Evolutionary conservation across 2,113 vertebrate species (phyloP), one percentile per base, ranked within the genome.

Genomic region (Dicentrarchus labrax): DNA sequence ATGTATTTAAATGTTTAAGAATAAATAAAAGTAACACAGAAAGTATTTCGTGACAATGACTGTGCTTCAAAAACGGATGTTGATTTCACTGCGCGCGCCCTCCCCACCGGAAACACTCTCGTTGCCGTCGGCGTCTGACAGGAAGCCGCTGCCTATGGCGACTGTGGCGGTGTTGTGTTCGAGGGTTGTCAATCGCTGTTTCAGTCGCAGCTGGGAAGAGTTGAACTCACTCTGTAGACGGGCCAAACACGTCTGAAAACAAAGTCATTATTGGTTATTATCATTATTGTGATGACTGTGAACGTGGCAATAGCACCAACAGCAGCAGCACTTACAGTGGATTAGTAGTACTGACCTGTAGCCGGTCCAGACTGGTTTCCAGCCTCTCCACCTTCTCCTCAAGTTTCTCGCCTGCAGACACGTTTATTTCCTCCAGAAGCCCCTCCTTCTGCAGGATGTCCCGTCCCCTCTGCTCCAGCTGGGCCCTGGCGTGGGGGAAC

Each of bases 401-500:
- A 4, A 96, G 11, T 0, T 95, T 92, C 70, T 94, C 95, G 45
- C 92, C 95, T 21, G 19, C 90, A 67, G 92, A 95, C n/a, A 96
- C 93, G 19, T 90, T 95, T 2, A 94, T 91, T 82, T 99, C 97
- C 78, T 99, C 98, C 83, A 99, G 91, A 41, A 99, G 92, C n/a
- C 98, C 98, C 90, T 99, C 98, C 85, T 99, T 99, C 82, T 90
- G 94, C n/a, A 99, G 94, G 78, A 99, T 99, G 91, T 99, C 97
- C 61, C 96, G 91, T 41, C 98, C 98, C 60, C 97, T 95, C 86
- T 98, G 97, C 88, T 99, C 98, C 86, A 99, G 93, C 85, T 97
- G 94, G 53, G 94, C 96, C 93, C 97, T 97, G 86, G 98, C 98
- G 6, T 99, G 96, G 0, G 98, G 98, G 69, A 99, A 99, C 93